phyloP scores from a whole-genome alignment of 2,888 invertebrate genomes.

The Psylliodes chrysocephalus region DNA sequence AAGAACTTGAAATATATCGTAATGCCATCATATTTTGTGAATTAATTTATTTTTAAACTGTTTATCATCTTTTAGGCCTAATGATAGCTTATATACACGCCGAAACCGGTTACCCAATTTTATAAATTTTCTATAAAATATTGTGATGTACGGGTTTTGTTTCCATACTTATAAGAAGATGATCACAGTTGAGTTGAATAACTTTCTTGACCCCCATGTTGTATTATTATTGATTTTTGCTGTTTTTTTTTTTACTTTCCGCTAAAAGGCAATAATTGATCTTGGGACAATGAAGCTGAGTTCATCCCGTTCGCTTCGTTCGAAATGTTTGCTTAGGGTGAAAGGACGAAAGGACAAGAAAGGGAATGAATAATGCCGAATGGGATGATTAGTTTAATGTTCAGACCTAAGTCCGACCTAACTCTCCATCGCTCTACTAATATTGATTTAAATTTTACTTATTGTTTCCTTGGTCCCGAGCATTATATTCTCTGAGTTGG shows the following conservation, averaged over 20 bases:
- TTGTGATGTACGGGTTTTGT: too few relatives aligned
- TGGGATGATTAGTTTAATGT: conserved; percentile 60
- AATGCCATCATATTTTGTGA: too few relatives aligned
- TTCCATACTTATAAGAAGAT: too few relatives aligned
- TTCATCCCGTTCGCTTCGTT: conserved; percentile 48
- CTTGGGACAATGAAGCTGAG: conserved; percentile 40
- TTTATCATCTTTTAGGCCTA: too few relatives aligned
- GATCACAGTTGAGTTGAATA: too few relatives aligned
- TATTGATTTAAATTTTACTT: conserved; percentile 61
- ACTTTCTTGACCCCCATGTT: too few relatives aligned
- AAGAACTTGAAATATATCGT: too few relatives aligned
- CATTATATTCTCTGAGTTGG: conserved; percentile 46
- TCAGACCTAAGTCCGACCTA: conserved; percentile 52
- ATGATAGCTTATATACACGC: too few relatives aligned
- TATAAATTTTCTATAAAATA: too few relatives aligned
- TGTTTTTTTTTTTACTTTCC: neutral
- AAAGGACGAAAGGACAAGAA: conserved; percentile 49
- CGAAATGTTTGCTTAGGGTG: conserved; percentile 56
- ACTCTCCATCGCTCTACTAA: conserved; percentile 54
- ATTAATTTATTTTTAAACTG: too few relatives aligned
- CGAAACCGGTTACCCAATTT: too few relatives aligned
- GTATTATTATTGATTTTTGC: neutral
- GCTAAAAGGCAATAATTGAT: conserved; percentile 28
- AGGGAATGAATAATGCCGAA: conserved; percentile 57
- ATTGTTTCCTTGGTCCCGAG: conserved; percentile 55